Percentiles rank a stretch among this genome's conserved stretches.
These are phyloP conservation scores for Dromococcyx pavoninus DNA, from an alignment of 2,797 vertebrate species.

Conservation along the genomic window DNA sequence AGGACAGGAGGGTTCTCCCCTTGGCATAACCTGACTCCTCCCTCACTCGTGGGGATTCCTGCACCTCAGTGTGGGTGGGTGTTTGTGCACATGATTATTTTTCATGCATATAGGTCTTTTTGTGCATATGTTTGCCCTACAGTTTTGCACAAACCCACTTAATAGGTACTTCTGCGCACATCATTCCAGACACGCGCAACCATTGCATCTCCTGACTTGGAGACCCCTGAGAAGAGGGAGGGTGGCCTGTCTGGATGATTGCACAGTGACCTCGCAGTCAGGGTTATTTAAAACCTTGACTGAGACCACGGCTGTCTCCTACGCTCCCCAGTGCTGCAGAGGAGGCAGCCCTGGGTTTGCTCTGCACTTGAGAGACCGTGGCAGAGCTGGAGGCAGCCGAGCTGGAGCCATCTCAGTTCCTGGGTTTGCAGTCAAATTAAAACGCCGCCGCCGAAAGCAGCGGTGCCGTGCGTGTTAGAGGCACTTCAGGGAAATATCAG, in stretches of 20 bases:
- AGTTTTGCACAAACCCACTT: neutral
- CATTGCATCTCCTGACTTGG: neutral
- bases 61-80: neutral
- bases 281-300: neutral
- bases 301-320: rapidly evolving
- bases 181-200: neutral
- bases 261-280: neutral
- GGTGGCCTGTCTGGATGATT: neutral
- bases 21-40: rapidly evolving
- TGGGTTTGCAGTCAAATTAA: neutral
- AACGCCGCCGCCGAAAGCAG: neutral
- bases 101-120: neutral
- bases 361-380: neutral
- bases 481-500: neutral
- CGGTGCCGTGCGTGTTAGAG: neutral
- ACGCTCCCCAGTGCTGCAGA: rapidly evolving
- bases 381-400: neutral
- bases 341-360: neutral
- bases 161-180: neutral
- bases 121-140: rapidly evolving
- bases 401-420: neutral
- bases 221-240: neutral
- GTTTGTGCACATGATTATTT: neutral
- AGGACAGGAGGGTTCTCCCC: rapidly evolving
- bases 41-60: rapidly evolving